These are phyloP conservation scores for Meliscaeva auricollis DNA, from an alignment of 2,888 invertebrate species.

Conservation along the genomic window DNA sequence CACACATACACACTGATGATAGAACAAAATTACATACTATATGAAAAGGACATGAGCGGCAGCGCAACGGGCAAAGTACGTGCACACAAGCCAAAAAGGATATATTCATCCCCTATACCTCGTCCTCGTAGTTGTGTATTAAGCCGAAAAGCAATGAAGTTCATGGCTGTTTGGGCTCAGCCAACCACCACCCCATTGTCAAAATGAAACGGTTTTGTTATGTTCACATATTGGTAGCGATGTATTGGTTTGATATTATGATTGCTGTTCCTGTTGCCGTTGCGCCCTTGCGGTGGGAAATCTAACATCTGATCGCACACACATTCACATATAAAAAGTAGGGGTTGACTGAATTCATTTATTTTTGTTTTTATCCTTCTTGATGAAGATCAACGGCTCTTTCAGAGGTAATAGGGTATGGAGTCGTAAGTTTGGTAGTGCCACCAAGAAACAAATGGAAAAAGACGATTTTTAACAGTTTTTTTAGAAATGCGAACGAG, in stretches of 20 bases:
- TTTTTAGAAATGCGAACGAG: no score
- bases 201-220: constrained; percentile 64
- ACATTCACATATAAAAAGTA: constrained; percentile 50
- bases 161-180: constrained; percentile 69
- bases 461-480: no score
- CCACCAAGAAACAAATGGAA: no score
- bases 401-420: constrained; percentile 45
- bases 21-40: no score
- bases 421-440: constrained; percentile 17
- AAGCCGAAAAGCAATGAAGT: constrained; percentile 54
- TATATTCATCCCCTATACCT: constrained; percentile 81
- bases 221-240: constrained; percentile 65
- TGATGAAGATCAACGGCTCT: constrained; percentile 55
- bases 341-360: constrained; percentile 59
- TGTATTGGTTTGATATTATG: constrained; percentile 63
- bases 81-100: constrained; percentile 16
- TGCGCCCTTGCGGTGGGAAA: constrained; percentile 80
- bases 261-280: constrained; percentile 48
- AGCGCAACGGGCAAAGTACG: constrained; percentile 9
- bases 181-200: constrained; percentile 76
- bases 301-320: constrained; percentile 83
- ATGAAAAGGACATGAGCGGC: not conserved
- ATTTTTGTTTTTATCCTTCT: constrained; percentile 47
- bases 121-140: constrained; percentile 74
- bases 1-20: constrained; percentile 22